Evolutionary conservation across 1,140 invertebrate genomes (phyloP).

Genomic region (Eulimnadia texana): DNA sequence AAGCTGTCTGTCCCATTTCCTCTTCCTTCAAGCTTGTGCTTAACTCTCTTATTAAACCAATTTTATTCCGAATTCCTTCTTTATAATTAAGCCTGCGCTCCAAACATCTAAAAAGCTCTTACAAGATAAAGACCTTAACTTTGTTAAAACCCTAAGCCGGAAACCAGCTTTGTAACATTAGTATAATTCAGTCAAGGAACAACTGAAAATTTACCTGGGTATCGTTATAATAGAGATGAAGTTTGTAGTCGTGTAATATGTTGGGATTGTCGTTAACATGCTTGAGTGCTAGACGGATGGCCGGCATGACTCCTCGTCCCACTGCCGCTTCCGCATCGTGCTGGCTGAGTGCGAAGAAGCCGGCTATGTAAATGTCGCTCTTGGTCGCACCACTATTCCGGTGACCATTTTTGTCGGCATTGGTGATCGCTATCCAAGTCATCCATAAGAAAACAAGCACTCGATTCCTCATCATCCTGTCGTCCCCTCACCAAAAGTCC

Average conservation of each 20-base stretch:
- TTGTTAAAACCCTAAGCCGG: too few species aligned
- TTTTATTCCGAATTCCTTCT: too few species aligned
- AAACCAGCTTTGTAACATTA: too few species aligned
- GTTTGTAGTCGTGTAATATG: conserved; percentile 66
- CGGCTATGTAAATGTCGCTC: conserved; percentile 73
- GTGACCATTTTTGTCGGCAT: neutral
- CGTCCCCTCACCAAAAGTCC: too few species aligned
- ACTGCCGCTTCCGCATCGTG: conserved; percentile 45
- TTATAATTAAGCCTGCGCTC: too few species aligned
- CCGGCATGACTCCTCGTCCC: conserved; percentile 82
- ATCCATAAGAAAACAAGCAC: neutral
- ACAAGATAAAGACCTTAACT: too few species aligned
- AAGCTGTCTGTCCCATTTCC: too few species aligned
- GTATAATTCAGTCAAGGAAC: too few species aligned
- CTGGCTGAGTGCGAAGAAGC: conserved; percentile 73
- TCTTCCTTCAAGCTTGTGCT: too few species aligned
- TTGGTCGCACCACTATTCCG: conserved; percentile 10
- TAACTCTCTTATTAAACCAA: too few species aligned
- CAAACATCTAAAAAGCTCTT: too few species aligned
- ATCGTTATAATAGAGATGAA: conserved; percentile 90
- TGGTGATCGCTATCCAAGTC: neutral
- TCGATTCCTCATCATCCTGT: neutral
- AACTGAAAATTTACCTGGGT: conserved; percentile 83
- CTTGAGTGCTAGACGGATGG: conserved; percentile 75
- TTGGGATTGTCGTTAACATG: conserved; percentile 80